These are phyloP conservation scores for Spilogale gracilis DNA, from an alignment of 2,113 vertebrate species.

Conservation along the genomic window DNA sequence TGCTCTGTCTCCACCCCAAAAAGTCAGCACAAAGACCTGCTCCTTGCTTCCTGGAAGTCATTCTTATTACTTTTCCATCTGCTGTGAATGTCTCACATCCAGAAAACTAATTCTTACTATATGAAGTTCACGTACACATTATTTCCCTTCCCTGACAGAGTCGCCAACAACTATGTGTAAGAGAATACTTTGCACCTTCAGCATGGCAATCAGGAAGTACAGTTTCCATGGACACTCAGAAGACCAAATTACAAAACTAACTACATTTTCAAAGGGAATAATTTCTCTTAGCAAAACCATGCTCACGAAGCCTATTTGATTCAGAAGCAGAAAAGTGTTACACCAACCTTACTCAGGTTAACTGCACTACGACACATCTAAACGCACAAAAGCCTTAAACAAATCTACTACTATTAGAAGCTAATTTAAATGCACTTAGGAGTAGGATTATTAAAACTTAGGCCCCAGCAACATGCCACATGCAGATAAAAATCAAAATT, in stretches of 20 bases:
- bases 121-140: not conserved
- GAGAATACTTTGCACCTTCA: constrained; percentile 4
- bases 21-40: not conserved
- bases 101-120: constrained; percentile 45
- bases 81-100: constrained; percentile 10
- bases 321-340: not conserved
- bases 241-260: constrained; percentile 58
- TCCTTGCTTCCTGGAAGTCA: constrained; percentile 43
- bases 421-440: not conserved
- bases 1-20: not conserved
- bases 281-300: constrained; percentile 28
- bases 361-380: not conserved
- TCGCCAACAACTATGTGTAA: not conserved
- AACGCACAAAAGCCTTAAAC: not conserved
- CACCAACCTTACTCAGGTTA: not conserved
- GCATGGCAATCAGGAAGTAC: not conserved
- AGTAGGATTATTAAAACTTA: not conserved
- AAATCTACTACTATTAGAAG: not conserved
- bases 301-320: not conserved
- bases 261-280: constrained; percentile 55
- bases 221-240: constrained; percentile 15
- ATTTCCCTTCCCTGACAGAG: not conserved
- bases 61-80: constrained; percentile 46
- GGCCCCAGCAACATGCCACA: not conserved
- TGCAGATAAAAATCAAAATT: constrained; percentile 27